Percentiles rank a stretch among this genome's conserved stretches.
phyloP scores from a whole-genome alignment of 2,888 invertebrate species.

The Pheosia gnoma region DNA sequence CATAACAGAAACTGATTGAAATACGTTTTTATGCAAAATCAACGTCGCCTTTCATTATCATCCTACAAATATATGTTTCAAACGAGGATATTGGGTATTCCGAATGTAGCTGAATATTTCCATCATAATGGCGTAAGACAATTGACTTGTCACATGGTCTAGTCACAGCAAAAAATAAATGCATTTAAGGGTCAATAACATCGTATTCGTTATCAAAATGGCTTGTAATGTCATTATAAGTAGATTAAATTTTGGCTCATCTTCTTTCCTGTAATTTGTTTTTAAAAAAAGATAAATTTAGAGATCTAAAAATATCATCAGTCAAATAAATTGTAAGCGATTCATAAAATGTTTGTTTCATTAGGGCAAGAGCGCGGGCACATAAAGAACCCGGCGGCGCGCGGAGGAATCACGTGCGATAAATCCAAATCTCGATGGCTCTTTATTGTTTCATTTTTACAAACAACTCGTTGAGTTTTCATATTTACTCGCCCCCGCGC shows the following conservation, averaged over 20 bases:
- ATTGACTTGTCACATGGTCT: too few relatives aligned
- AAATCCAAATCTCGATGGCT: conserved; percentile 39
- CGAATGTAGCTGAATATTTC: too few relatives aligned
- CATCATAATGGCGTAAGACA: too few relatives aligned
- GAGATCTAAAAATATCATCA: conserved; percentile 6
- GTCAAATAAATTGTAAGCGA: conserved; percentile 3
- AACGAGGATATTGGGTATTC: too few relatives aligned
- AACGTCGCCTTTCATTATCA: too few relatives aligned
- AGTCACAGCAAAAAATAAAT: too few relatives aligned
- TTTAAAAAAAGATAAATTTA: not conserved
- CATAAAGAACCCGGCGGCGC: not conserved
- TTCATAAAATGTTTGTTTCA: conserved; percentile 9
- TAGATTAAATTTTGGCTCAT: not conserved
- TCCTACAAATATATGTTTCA: too few relatives aligned
- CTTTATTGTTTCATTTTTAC: conserved; percentile 46
- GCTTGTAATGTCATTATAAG: not conserved
- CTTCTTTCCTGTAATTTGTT: not conserved
- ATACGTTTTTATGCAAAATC: too few relatives aligned
- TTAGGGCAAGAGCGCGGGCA: not conserved
- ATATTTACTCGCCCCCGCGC: conserved; percentile 33
- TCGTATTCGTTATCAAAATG: not conserved
- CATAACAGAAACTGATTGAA: too few relatives aligned
- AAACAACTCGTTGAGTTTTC: conserved; percentile 45
- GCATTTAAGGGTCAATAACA: too few relatives aligned
- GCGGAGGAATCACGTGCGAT: conserved; percentile 33